Evolutionary conservation across 2,113 vertebrate genomes (phyloP), one percentile per base, ranked within the genome.

Genomic region (Protobothrops flavoviridis): DNA sequence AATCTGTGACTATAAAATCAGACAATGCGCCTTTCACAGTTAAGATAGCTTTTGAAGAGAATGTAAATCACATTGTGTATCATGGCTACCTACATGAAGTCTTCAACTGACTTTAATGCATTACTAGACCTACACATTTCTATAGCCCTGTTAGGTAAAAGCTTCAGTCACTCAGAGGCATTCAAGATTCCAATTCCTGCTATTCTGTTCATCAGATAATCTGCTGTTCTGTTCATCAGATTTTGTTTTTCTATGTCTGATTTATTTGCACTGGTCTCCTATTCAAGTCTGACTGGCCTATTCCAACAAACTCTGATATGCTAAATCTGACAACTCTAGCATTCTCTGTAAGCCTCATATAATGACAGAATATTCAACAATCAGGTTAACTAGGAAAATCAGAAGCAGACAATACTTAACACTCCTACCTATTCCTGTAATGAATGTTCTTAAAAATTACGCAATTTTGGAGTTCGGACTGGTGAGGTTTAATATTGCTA

Each of bases 381-480:
- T 81, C 17, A 43, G 6, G 33, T 39, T 81, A 9, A 81, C 3
- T 43, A 23, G 20, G 17, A 43, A 81, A 43, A 81, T 43, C 33
- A 21, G 20, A 39, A 81, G 33, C 74, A 43, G 33, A 8, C 17
- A 81, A 23, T 43, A 21, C 33, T 43, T 81, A 33, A 33, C 12
- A 2, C 12, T 33, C 64, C 64, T 74, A 21, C 55, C 55, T 56
- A 5, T 56, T 15, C 55, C n/a, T 17, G 17, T 33, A 81, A 81
- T 9, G 33, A 81, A 81, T 0, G 3, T 81, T 81, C 74, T 43
- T 43, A 52, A 92, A 88, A 43, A 95, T 50, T 56, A 15, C 15
- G 53, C 69, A 50, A 90, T 95, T 93, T 61, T 89, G 90, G 20
- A 24, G 23, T 87, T 94, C 92, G 90, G 43, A 20, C 53, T 91